Base-by-base conservation (phyloP, 2,888 invertebrate genomes). In the Tortrix viridana region DNA sequence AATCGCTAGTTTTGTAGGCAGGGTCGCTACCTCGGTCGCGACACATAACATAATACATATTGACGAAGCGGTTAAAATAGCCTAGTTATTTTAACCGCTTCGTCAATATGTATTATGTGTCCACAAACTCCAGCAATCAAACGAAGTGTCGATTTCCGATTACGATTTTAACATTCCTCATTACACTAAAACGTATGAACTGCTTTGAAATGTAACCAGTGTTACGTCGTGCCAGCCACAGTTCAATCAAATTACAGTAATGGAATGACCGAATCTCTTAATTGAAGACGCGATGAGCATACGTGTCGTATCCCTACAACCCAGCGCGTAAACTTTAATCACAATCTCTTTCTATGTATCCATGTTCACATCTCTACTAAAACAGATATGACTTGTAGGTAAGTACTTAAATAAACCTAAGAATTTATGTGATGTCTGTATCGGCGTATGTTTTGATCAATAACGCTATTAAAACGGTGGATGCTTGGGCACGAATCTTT, bases 191-290 rank as follows among this genome's bases (percentile, higher is more conserved):
- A 56, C 50, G 56, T 50, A 49, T 49, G 54, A 61, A 61, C 44
- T 37, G 62, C 46, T 57, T 62, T 52, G 43, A 54, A 60, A 61
- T 32, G 61, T 62, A 52, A 60, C 37, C 38, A 16, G 62, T 62
- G 62, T 57, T 56, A 47, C 56, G 37, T 16, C 50, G 62, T 62
- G 50, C 50, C 62, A 57, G 38, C 26, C 56, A 41, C 56, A 50
- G 56, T 38, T 62, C 62, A 50, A 62, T 62, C 62, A 57, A 62
- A 62, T 62, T 57, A 62, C 50, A 26, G 62, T 62, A 62, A 62
- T 62, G 62, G 56, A 62, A 57, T 57, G 62, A 47, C 62, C 62
- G 62, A 46, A 57, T 62, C 62, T 50, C 56, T 38, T 57, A 50
- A 62, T 62, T 62, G 56, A 56, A 62, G 62, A 62, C 57, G 62